A percentile compares a stretch with the other conserved stretches of the same genome.
Conservation (phyloP, 2,113 vertebrate species). For the Pygoscelis antarcticus region DNA sequence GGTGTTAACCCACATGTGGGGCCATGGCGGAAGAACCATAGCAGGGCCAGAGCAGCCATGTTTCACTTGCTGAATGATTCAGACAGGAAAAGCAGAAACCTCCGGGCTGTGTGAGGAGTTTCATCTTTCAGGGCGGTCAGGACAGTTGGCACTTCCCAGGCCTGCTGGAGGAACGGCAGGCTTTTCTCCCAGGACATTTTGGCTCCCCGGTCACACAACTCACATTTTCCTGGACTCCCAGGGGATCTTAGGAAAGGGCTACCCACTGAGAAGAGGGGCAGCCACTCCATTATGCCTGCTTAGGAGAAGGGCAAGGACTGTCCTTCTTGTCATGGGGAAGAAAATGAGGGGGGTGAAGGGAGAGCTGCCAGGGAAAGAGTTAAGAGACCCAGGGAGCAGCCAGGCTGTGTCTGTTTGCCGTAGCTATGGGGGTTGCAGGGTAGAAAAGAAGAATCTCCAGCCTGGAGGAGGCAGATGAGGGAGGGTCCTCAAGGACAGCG, state of each 20-base stretch:
- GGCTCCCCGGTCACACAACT: background rate
- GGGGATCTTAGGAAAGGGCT: background rate
- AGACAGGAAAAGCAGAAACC: background rate
- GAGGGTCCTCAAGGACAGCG: background rate
- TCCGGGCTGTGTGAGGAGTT: background rate
- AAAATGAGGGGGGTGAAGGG: background rate
- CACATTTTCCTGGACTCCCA: background rate
- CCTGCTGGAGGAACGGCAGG: background rate
- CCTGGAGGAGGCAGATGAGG: background rate
- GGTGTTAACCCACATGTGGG: background rate
- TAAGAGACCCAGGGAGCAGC: background rate
- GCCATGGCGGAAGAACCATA: background rate
- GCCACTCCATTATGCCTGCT: background rate
- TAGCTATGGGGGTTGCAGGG: background rate
- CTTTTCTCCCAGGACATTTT: background rate
- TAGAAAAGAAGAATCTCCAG: background rate
- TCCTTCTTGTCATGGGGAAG: background rate
- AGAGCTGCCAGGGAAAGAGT: background rate
- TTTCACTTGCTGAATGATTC: background rate
- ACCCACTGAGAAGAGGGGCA: background rate
- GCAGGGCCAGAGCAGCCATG: background rate
- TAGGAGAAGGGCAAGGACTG: background rate
- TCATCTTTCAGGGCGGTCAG: fast-evolving
- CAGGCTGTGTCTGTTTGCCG: background rate
- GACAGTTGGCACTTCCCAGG: background rate